Conservation (phyloP, 2,113 vertebrate genomes). For the Casuarius casuarius region DNA sequence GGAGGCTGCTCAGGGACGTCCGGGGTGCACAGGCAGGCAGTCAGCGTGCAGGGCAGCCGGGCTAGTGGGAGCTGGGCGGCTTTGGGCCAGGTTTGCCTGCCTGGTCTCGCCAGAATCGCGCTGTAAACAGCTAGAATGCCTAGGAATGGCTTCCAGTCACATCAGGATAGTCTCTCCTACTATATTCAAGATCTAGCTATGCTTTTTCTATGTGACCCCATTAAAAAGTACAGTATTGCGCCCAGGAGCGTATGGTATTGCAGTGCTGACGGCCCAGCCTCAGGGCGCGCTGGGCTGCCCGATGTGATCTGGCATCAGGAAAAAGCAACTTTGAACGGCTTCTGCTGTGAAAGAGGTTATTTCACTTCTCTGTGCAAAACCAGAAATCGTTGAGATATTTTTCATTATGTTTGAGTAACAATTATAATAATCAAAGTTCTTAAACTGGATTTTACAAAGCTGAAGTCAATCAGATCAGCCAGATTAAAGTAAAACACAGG, state of each 20-base stretch:
- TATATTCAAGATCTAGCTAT: not conserved
- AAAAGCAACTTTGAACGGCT: not conserved
- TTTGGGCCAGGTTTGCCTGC: not conserved
- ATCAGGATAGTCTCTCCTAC: not conserved
- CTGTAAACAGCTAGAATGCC: not conserved
- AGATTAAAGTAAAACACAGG: conserved; percentile 6
- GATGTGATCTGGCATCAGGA: not conserved
- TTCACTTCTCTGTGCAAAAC: not conserved
- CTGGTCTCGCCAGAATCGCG: not conserved
- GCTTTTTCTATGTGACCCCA: not conserved
- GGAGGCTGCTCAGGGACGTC: not conserved
- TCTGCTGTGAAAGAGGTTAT: not conserved
- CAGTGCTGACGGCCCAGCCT: not conserved
- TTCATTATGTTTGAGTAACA: conserved; percentile 5
- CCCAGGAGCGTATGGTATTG: accelerated
- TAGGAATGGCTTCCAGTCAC: not conserved
- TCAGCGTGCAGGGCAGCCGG: too few species aligned
- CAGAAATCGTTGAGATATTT: not conserved
- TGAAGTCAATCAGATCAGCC: not conserved
- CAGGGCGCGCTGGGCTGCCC: not conserved
- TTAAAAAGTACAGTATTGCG: not conserved
- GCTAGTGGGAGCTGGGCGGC: not conserved
- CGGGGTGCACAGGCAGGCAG: too few species aligned
- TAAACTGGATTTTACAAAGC: conserved; percentile 35
- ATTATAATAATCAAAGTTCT: conserved; percentile 14